Evolutionary conservation across 2,797 vertebrate genomes (phyloP), one percentile per base, ranked within the genome.

Genomic region (Harpagifer antarcticus): DNA sequence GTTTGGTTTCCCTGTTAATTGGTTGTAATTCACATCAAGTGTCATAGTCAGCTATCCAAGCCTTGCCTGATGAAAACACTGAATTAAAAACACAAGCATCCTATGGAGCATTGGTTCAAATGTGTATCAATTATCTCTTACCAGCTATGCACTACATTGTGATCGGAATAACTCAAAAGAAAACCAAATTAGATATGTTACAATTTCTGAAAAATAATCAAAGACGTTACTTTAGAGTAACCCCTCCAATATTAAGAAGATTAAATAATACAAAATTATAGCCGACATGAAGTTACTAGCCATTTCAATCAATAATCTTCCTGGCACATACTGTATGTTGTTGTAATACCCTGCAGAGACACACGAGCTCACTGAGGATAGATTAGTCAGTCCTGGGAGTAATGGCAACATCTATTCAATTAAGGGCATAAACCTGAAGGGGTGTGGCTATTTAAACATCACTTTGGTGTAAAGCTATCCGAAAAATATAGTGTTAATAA

Each of bases 271-370:
- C 4, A 14, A 0, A 37, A 7, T 49, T 37, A 0, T 63, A 52
- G 13, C 1, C 15, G 10, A 27, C 17, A 42, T 42, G 3, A 63
- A 19, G n/a, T 19, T 45, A 27, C 42, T 53, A 37, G 7, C 33
- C 6, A 37, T 37, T 37, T 37, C 33, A 37, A 9, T 37, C 33
- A 33, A 33, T 33, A 6, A 33, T 33, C 33, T 19, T 31, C 15
- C 3, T 31, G 4, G 23, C 3, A 37, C 5, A 7, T 1, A 7
- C 11, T 12, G 49, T 3, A 4, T 59, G 27, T 68, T 57, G 31
- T 40, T 84, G 83, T 58, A 67, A 55, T 78, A 53, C 60, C 16
- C 13, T 2, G 16, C 6, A 49, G 7, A 47, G 58, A 79, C 85
- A 86, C 77, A 42, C 48, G 86, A 72, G 66, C 0, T 48, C 79